These are phyloP conservation scores for Poliocrania exsul DNA, from an alignment of 2,797 vertebrate genomes.

Conservation along the genomic window DNA sequence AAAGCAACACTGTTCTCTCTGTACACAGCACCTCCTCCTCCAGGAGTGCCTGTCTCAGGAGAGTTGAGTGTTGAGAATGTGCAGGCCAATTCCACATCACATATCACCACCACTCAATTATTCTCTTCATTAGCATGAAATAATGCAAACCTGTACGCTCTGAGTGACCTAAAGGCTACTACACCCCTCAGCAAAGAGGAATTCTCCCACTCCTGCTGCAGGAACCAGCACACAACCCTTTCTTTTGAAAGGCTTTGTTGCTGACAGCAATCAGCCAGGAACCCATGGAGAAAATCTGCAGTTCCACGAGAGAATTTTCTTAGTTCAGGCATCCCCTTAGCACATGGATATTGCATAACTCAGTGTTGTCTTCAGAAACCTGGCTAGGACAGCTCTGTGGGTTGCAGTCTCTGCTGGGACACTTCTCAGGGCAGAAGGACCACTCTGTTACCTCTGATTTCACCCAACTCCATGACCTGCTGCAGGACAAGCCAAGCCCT, in stretches of 20 bases:
- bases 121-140: not conserved
- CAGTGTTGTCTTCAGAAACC: not conserved
- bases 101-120: accelerated
- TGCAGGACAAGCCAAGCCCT: not conserved
- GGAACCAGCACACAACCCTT: not conserved
- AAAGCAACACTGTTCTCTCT: not conserved
- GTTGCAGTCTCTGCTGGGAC: not conserved
- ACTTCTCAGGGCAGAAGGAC: not conserved
- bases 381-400: not conserved
- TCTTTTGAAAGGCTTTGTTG: not conserved
- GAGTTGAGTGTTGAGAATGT: not conserved
- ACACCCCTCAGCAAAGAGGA: not conserved
- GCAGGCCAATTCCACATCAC: not conserved
- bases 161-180: not conserved
- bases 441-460: not conserved
- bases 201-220: not conserved
- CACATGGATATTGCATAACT: not conserved
- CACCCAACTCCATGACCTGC: not conserved
- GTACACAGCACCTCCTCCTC: not conserved
- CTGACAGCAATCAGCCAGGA: not conserved
- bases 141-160: not conserved
- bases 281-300: not conserved
- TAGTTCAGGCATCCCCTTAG: not conserved
- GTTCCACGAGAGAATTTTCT: not conserved
- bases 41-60: not conserved